Evolutionary conservation across 2,113 vertebrate species (phyloP), one percentile per base, ranked within the genome.

Genomic region (Mungos mungo): DNA sequence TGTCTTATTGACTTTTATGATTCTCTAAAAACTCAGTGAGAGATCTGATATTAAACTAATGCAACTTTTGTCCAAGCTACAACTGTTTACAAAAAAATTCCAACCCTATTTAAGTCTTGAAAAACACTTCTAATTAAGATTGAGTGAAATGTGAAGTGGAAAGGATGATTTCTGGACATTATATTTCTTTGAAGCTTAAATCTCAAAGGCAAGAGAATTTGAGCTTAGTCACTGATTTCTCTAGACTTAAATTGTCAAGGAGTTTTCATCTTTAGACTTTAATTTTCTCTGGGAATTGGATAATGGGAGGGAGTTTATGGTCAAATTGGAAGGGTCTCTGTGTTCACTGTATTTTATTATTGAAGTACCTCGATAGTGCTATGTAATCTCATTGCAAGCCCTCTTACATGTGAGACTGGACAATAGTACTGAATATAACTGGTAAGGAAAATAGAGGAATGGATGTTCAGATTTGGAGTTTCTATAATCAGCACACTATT

Each of bases 171-270:
- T 92, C 57, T 47, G 19, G 65, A 80, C 31, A 52, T 85, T 85
- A 85, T 41, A 89, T 54, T 94, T 96, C 57, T 86, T 76, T 71
- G 35, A 84, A 88, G 63, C 83, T 93, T 83, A 96, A 96, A 83
- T 88, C n/a, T 87, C 68, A 90, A 96, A 38, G 52, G 41, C 52
- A 95, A 95, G 74, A 69, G 41, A 90, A 83, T 91, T 79, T 83
- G 33, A 92, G 13, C 63, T 89, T 10, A 41, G 21, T 41, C 10
- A 27, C 72, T 57, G 82, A 83, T 77, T 95, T 41, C 76, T 54
- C 84, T 84, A 8, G 47, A 72, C 47, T 68, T 68, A 77, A 80
- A 89, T 76, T 89, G 92, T 31, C 35, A 96, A 89, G 31, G 19
- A 41, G 25, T 79, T 95, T 96, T 83, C n/a, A 91, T 66, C n/a